These are phyloP conservation scores for Sclerodermus sp. DNA, from an alignment of 2,888 invertebrate genomes.

Conservation along the genomic window DNA sequence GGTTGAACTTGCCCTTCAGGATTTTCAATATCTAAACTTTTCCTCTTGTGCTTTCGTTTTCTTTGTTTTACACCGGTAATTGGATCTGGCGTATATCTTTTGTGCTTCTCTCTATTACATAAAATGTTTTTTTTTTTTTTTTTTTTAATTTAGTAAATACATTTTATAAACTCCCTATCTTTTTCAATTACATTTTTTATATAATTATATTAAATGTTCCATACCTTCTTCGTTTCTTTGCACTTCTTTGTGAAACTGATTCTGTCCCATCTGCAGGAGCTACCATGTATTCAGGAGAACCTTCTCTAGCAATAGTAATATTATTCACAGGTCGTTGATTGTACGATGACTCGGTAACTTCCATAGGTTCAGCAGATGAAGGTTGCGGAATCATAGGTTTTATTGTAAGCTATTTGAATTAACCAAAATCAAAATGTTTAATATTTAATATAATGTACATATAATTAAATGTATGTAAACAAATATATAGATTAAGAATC, in stretches of 20 bases:
- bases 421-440: neutral
- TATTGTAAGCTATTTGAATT: conserved; percentile 44
- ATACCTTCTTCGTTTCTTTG: conserved; percentile 54
- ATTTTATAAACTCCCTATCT: neutral
- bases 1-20: conserved; percentile 57
- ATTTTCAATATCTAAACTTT: conserved; percentile 68
- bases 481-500: no score
- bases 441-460: neutral
- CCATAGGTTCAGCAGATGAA: conserved; percentile 32
- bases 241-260: conserved; percentile 48
- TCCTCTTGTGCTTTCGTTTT: conserved; percentile 80
- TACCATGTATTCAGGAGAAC: conserved; percentile 55
- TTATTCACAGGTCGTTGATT: conserved; percentile 41
- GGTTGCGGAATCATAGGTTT: conserved; percentile 51
- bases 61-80: conserved; percentile 68
- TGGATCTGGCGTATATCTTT: conserved; percentile 74
- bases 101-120: conserved; percentile 67
- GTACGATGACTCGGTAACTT: conserved; percentile 34
- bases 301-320: conserved; percentile 45
- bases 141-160: neutral
- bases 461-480: neutral
- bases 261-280: conserved; percentile 50
- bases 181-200: conserved; percentile 1
- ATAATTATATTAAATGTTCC: neutral
- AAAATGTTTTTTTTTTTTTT: neutral